Percentiles rank a stretch among this genome's conserved stretches.
Evolutionary conservation across 2,113 vertebrate species (phyloP).

Genomic region (Sebastes fasciatus): DNA sequence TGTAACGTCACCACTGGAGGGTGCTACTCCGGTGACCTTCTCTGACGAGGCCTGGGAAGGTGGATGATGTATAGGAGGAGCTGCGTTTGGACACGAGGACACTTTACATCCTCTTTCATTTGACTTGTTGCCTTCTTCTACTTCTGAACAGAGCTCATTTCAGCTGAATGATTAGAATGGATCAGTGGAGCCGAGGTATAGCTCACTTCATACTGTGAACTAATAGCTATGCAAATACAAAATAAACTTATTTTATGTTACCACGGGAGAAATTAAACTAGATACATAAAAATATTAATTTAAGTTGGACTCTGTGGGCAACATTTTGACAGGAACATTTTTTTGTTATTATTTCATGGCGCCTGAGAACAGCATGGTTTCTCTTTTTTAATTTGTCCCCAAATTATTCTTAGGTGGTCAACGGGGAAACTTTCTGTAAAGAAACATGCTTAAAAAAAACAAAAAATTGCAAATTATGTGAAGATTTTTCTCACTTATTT

Average conservation of each 20-base stretch:
- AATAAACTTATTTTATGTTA: not conserved
- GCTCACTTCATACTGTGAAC: not conserved
- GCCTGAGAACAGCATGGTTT: not conserved
- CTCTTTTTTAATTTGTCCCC: not conserved
- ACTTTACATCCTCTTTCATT: conserved; percentile 40
- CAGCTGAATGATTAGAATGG: not conserved
- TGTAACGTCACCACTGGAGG: conserved; percentile 76
- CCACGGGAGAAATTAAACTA: not conserved
- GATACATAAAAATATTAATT: not conserved
- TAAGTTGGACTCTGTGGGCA: not conserved
- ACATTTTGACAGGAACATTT: not conserved
- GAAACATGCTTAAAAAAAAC: not conserved
- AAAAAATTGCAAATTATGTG: not conserved
- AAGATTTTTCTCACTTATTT: not conserved
- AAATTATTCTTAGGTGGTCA: not conserved
- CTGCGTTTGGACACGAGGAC: conserved; percentile 16
- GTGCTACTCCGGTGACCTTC: conserved; percentile 74
- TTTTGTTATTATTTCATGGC: not conserved
- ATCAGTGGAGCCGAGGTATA: not conserved
- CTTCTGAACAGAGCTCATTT: conserved; percentile 14
- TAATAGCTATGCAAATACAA: not conserved
- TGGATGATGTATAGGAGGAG: conserved; percentile 50
- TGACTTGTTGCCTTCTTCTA: conserved; percentile 36
- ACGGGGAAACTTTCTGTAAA: not conserved
- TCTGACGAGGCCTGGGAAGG: conserved; percentile 65